These are phyloP conservation scores for Thera britannica DNA, from an alignment of 2,888 invertebrate species.

Conservation along the genomic window DNA sequence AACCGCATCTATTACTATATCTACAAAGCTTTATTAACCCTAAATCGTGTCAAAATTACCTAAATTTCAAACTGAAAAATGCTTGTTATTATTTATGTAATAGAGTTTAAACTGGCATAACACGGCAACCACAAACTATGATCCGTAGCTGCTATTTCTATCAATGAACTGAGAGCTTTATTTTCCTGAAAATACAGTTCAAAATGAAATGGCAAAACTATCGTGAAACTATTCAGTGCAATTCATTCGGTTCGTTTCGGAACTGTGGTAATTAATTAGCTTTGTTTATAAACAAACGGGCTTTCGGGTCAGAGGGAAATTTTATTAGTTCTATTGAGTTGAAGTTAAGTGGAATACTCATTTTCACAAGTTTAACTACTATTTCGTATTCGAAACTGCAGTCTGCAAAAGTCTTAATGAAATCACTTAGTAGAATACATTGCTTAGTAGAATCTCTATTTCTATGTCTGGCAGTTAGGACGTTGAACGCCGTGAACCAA, in stretches of 20 bases:
- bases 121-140: constrained; percentile 7
- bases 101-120: constrained; percentile 15
- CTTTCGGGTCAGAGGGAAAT: constrained; percentile 18
- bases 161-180: background rate
- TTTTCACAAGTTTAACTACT: too few species aligned
- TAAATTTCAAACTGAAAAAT: constrained; percentile 2
- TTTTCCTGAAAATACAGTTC: background rate
- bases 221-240: constrained; percentile 31
- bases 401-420: too few species aligned
- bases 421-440: too few species aligned
- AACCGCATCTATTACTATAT: constrained; percentile 26
- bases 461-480: too few species aligned
- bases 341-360: background rate
- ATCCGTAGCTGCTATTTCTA: background rate
- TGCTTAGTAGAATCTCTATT: too few species aligned
- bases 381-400: too few species aligned
- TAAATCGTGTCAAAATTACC: constrained; percentile 9
- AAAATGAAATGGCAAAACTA: constrained; percentile 17
- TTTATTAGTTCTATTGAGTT: constrained; percentile 22
- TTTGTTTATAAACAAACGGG: constrained; percentile 37
- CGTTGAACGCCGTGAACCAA: too few species aligned
- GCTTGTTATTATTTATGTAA: background rate
- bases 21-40: constrained; percentile 17
- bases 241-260: constrained; percentile 27
- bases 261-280: constrained; percentile 37